Evolutionary conservation across 2,888 invertebrate species (phyloP).

Genomic region (Cremastobaeus sp.): DNA sequence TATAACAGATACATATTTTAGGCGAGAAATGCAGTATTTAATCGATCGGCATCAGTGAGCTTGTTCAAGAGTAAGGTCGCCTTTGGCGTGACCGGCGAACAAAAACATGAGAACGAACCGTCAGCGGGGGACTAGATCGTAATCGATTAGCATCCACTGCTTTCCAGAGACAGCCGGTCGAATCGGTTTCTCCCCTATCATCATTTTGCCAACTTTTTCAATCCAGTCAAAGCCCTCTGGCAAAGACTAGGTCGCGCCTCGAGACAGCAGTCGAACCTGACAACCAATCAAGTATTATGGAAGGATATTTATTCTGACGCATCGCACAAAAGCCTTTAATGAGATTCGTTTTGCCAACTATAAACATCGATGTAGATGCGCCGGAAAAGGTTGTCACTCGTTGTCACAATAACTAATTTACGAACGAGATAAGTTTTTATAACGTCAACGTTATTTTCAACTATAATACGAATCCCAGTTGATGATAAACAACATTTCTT

Average conservation of each 20-base stretch:
- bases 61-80: conserved; percentile 18
- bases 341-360: conserved; percentile 72
- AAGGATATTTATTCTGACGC: conserved; percentile 16
- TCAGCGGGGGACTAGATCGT: conserved; percentile 35
- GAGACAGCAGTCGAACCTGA: conserved; percentile 32
- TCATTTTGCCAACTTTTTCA: conserved; percentile 41
- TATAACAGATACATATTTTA: too few relatives aligned
- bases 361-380: too few relatives aligned
- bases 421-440: too few relatives aligned
- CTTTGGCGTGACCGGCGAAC: conserved; percentile 21
- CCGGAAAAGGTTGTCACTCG: too few relatives aligned
- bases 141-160: conserved; percentile 43
- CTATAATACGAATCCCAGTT: too few relatives aligned
- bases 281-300: conserved; percentile 22
- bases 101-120: conserved; percentile 34
- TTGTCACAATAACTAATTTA: too few relatives aligned
- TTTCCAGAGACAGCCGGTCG: conserved; percentile 21
- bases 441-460: too few relatives aligned
- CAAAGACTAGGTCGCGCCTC: conserved; percentile 24
- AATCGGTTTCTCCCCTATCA: conserved; percentile 47
- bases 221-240: conserved; percentile 22
- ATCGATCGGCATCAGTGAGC: conserved; percentile 47
- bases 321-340: conserved; percentile 65
- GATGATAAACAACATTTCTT: too few relatives aligned
- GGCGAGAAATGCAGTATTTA: too few relatives aligned